phyloP scores from a whole-genome alignment of 2,888 invertebrate species.

The Iselma pallidipennis region DNA sequence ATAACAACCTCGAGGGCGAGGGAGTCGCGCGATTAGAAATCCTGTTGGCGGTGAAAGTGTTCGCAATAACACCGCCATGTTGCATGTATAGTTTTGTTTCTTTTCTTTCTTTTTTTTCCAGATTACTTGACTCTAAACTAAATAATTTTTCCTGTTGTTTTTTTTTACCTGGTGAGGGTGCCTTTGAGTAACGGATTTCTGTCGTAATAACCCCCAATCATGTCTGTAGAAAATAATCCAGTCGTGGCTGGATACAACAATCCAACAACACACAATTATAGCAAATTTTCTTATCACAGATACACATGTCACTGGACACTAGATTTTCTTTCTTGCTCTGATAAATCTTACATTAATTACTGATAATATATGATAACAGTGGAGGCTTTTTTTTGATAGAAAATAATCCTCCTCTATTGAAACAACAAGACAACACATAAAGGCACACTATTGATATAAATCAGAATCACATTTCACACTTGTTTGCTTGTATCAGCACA shows the following conservation, averaged over 20 bases:
- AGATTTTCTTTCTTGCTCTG: no score
- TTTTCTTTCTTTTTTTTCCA: background rate
- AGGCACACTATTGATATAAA: no score
- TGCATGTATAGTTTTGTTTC: conserved; percentile 19
- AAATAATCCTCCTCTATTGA: no score
- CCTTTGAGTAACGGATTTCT: conserved; percentile 65
- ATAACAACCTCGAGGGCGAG: conserved; percentile 32
- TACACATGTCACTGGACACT: conserved; percentile 20
- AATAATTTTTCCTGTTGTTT: background rate
- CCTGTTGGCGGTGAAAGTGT: conserved; percentile 47
- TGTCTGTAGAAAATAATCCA: conserved; percentile 40
- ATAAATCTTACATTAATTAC: no score
- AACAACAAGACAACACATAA: no score
- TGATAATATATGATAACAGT: no score
- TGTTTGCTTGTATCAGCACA: background rate
- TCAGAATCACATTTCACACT: background rate
- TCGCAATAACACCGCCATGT: conserved; percentile 44
- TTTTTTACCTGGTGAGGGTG: conserved; percentile 60
- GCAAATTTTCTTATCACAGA: conserved; percentile 22
- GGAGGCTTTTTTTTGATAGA: no score
- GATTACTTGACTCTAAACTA: background rate
- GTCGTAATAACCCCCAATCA: conserved; percentile 61
- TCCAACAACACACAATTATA: conserved; percentile 16
- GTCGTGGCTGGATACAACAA: conserved; percentile 30
- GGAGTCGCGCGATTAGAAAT: conserved; percentile 41